Evolutionary conservation across 2,797 vertebrate species (phyloP).

Genomic region (Nannoperca australis): DNA sequence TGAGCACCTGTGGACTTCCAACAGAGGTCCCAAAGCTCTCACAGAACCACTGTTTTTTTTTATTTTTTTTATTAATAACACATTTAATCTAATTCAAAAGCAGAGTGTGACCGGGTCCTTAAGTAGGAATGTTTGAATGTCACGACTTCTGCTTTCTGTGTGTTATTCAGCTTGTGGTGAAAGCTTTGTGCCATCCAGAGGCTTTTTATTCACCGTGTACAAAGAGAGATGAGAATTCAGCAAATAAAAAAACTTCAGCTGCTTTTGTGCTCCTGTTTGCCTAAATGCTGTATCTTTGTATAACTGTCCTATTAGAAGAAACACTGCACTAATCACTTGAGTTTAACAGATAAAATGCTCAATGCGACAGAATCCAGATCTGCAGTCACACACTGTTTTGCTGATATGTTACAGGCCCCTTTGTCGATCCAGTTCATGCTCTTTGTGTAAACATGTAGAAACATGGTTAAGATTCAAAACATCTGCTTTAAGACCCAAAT

Average conservation of each 20-base stretch:
- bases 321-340: not conserved
- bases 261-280: not conserved
- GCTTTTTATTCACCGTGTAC: not conserved
- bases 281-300: not conserved
- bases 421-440: not conserved
- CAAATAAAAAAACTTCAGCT: not conserved
- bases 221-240: not conserved
- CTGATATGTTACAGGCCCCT: not conserved
- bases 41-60: not conserved
- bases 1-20: conserved; percentile 1
- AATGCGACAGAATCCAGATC: not conserved
- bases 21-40: not conserved
- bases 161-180: not conserved
- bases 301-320: not conserved
- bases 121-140: conserved; percentile 9
- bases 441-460: not conserved
- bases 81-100: not conserved
- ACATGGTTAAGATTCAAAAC: not conserved
- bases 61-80: not conserved
- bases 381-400: not conserved
- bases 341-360: not conserved
- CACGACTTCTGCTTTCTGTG: not conserved
- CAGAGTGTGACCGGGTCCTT: not conserved
- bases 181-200: conserved; percentile 5
- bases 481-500: not conserved